Conservation (phyloP, 2,888 invertebrate species). For the Aphrophora alni region DNA sequence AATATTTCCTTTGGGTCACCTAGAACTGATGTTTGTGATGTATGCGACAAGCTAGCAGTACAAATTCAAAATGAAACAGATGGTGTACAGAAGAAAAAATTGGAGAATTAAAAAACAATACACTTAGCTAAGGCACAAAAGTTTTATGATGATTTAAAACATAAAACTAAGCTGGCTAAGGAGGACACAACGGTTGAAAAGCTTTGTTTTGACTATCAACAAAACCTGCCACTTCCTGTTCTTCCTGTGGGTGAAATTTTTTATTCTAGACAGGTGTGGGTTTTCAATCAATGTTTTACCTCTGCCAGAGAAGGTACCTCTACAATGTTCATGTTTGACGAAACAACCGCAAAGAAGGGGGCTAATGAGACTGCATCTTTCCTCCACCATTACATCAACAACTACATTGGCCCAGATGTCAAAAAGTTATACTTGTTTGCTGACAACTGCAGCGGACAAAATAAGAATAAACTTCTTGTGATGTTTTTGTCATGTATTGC, state of each 20-base stretch:
- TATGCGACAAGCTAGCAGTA: constrained; percentile 11
- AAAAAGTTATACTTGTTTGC: constrained; percentile 9
- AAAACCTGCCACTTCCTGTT: constrained; percentile 21
- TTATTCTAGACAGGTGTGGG: constrained; percentile 17
- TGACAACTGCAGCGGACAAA: neutral
- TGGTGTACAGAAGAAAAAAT: neutral
- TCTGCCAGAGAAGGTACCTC: constrained; percentile 6
- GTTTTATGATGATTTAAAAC: constrained; percentile 21
- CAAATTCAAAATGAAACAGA: constrained; percentile 10
- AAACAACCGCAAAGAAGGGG: constrained; percentile 13
- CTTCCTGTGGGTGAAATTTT: constrained; percentile 20
- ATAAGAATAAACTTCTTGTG: neutral
- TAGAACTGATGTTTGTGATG: constrained; percentile 19
- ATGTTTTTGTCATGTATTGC: neutral
- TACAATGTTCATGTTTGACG: constrained; percentile 19
- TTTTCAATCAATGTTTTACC: constrained; percentile 16
- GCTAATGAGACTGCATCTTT: constrained; percentile 13
- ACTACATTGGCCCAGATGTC: constrained; percentile 9
- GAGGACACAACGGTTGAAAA: neutral
- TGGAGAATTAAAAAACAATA: neutral
- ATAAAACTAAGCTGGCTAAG: neutral
- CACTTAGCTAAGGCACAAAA: neutral
- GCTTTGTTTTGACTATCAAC: constrained; percentile 25
- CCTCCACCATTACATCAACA: neutral
- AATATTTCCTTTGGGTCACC: constrained; percentile 28